Evolutionary conservation across 2,888 invertebrate genomes (phyloP), one percentile per base, ranked within the genome.

Genomic region (Caenorhabditis drosophilae): DNA sequence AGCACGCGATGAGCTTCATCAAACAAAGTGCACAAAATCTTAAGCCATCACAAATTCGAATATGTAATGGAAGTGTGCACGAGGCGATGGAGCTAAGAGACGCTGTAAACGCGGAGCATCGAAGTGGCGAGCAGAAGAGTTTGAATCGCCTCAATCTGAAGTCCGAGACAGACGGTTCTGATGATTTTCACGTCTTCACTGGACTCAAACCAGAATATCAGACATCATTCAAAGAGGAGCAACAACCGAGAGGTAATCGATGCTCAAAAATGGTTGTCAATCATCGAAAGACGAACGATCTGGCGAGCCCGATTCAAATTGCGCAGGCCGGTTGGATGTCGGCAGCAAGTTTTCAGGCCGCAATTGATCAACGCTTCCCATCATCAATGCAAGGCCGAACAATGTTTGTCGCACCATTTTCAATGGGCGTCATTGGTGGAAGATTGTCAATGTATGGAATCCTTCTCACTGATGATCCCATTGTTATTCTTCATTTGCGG

Each of bases 341-440:
- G 0, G 9, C 18, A 4, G 31, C 23, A 0, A 34, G 22, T 7
- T 63, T 57, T 27, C 57, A 57, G n/a, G 35, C 20, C 16, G 6
- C 45, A 2, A 63, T 50, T 27, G 89, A 90, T n/a, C 67, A 70
- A 31, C 88, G 94, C 45, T 95, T 95, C 84, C 91, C 91, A 0
- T 92, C 91, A 31, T 69, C 70, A 23, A 78, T 78, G 78, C 49
- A 47, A 4, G 78, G 86, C 82, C 90, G 95, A 59, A 96, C 93
- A 0, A 95, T 97, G 95, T 97, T 93, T 85, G 91, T 97, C 70
- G 91, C 97, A 52, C 96, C 97, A 22, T 97, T 93, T 87, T 93
- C 93, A 67, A 97, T 98, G 96, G 97, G 97, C 2, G 95, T 96
- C 0, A 89, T 97, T 7, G 92, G 92, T 0, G 93, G 94, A 0